A percentile compares a stretch with the other conserved stretches of the same genome.
Evolutionary conservation across 1,140 invertebrate genomes (phyloP).

Genomic region (Drosophila bocqueti): DNA sequence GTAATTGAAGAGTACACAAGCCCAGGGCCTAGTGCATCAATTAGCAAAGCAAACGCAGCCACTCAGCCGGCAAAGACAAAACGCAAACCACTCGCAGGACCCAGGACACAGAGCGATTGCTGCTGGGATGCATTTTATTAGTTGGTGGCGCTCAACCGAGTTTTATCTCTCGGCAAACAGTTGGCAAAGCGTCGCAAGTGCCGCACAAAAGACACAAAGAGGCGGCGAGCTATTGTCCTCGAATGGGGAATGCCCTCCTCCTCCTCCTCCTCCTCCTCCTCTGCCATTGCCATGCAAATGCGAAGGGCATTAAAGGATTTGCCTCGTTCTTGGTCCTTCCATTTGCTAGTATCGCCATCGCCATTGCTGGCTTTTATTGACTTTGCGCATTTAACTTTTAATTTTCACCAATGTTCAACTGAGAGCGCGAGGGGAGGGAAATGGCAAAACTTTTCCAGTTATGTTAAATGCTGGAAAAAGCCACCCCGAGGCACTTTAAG

Average conservation of each 20-base stretch:
- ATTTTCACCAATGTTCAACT: conserved; percentile 59
- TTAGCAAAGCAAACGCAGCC: conserved; percentile 79
- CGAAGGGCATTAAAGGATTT: conserved; percentile 72
- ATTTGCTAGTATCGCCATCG: conserved; percentile 62
- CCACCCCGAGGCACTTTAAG: conserved; percentile 49
- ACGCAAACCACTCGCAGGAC: conserved; percentile 55
- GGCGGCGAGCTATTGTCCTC: conserved; percentile 61
- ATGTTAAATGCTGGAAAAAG: conserved; percentile 57
- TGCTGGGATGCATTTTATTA: conserved; percentile 55
- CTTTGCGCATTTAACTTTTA: conserved; percentile 79
- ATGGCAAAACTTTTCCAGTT: conserved; percentile 45
- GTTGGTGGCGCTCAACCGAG: conserved; percentile 39
- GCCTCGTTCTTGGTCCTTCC: conserved; percentile 17
- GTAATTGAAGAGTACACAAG: conserved; percentile 73
- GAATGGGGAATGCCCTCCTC: background rate
- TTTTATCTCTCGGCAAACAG: conserved; percentile 77
- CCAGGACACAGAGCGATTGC: conserved; percentile 1
- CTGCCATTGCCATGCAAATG: conserved; percentile 64
- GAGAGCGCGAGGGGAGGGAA: background rate
- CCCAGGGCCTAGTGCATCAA: conserved; percentile 70
- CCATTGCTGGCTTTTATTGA: conserved; percentile 64
- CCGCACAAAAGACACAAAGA: conserved; percentile 70
- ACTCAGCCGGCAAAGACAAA: conserved; percentile 71
- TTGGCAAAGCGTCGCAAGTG: conserved; percentile 58
- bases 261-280: background rate